Percentiles rank a stretch among this genome's conserved stretches.
Conservation (phyloP, 2,113 vertebrate species). For the Globicephala melas region DNA sequence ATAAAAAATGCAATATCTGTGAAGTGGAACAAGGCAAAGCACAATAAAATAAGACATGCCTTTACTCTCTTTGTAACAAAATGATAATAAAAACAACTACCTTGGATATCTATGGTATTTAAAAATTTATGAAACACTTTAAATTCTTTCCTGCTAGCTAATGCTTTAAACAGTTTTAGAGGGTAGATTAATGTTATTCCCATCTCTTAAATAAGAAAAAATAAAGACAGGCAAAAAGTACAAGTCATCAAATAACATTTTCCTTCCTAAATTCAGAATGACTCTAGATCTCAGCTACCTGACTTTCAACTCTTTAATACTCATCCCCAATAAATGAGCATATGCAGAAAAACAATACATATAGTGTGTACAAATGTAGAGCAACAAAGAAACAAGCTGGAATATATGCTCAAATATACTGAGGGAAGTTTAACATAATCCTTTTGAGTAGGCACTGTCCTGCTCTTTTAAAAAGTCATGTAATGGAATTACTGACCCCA, state of each 20-base stretch:
- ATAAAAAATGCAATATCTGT: neutral
- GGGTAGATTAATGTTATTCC: neutral
- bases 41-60: neutral
- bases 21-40: neutral
- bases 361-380: neutral
- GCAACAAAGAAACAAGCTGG: neutral
- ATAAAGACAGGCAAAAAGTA: neutral
- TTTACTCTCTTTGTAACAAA: neutral
- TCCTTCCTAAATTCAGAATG: neutral
- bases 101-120: neutral
- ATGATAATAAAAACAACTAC: neutral
- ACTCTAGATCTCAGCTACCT: neutral
- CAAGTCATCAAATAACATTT: neutral
- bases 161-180: neutral
- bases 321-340: neutral
- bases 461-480: neutral
- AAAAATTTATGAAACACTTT: neutral
- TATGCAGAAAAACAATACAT: no score
- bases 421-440: neutral
- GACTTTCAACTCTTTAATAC: neutral
- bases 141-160: neutral
- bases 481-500: neutral
- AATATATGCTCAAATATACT: neutral
- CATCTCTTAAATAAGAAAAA: neutral
- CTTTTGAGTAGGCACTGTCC: neutral